Percentiles rank a stretch among this genome's conserved stretches.
Conservation (phyloP, 1,140 invertebrate species). For the Hyposmocoma kahamanoa region DNA sequence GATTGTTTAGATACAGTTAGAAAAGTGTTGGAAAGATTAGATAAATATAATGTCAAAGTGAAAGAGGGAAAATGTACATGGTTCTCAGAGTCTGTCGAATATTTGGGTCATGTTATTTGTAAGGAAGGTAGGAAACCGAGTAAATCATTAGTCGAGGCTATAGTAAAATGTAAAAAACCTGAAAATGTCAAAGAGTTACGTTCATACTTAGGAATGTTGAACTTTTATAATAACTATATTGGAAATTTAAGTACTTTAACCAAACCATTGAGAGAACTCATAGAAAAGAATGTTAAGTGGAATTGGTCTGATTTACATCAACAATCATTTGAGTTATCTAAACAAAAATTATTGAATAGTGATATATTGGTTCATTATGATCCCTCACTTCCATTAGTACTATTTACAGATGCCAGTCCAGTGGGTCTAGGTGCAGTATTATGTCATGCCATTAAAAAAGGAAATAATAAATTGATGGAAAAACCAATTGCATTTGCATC, state of each 20-base stretch:
- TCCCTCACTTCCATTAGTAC: too few species aligned
- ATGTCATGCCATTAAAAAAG: too few species aligned
- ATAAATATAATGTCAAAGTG: neutral
- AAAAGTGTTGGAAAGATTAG: neutral
- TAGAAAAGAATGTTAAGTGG: neutral
- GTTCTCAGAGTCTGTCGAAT: neutral
- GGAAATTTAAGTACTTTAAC: neutral
- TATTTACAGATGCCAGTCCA: too few species aligned
- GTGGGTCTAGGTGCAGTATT: too few species aligned
- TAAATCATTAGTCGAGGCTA: neutral
- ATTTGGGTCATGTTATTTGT: neutral
- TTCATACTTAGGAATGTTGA: neutral
- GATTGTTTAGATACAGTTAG: neutral
- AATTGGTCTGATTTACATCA: neutral
- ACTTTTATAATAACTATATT: neutral
- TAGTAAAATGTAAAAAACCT: neutral
- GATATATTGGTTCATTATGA: too few species aligned
- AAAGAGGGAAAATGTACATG: neutral
- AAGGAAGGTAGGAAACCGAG: neutral
- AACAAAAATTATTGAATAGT: too few species aligned
- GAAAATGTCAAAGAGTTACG: neutral
- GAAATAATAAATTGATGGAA: too few species aligned
- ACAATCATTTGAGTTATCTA: neutral
- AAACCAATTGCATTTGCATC: too few species aligned
- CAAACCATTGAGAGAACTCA: neutral